Evolutionary conservation across 2,797 vertebrate genomes (phyloP).

Genomic region (Eulemur rubriventer): DNA sequence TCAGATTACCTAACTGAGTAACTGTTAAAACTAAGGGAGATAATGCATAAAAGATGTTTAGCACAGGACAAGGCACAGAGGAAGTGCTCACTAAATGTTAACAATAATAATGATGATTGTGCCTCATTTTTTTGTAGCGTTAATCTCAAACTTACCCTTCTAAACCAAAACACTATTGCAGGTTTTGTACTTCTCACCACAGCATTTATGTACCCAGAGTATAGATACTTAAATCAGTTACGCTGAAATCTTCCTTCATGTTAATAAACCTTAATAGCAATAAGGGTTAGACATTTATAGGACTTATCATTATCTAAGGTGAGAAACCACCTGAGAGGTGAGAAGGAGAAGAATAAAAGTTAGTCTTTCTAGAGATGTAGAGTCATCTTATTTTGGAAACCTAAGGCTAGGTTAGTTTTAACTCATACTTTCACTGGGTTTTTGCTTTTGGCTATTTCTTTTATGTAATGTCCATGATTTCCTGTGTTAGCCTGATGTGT

Average conservation of each 20-base stretch:
- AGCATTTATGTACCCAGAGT: neutral
- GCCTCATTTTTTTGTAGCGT: neutral
- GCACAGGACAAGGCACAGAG: neutral
- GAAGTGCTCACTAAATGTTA: neutral
- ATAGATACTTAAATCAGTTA: neutral
- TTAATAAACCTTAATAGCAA: neutral
- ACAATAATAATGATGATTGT: neutral
- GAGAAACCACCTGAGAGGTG: neutral
- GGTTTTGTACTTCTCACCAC: neutral
- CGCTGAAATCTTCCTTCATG: neutral
- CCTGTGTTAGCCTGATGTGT: neutral
- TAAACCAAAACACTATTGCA: neutral
- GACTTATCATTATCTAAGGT: neutral
- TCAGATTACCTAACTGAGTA: neutral
- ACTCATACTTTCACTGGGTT: neutral
- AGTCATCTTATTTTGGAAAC: neutral
- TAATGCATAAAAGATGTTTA: neutral
- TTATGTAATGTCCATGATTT: neutral
- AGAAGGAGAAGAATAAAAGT: neutral
- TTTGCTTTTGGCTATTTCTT: slow-evolving; percentile 1
- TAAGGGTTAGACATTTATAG: neutral
- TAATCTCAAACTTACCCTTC: neutral
- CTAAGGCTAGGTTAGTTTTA: neutral
- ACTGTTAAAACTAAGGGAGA: neutral
- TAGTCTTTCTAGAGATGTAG: neutral